A percentile compares a stretch with the other conserved stretches of the same genome.
These are phyloP conservation scores for Ceratina calcarata DNA, from an alignment of 1,140 invertebrate genomes.

Conservation along the genomic window DNA sequence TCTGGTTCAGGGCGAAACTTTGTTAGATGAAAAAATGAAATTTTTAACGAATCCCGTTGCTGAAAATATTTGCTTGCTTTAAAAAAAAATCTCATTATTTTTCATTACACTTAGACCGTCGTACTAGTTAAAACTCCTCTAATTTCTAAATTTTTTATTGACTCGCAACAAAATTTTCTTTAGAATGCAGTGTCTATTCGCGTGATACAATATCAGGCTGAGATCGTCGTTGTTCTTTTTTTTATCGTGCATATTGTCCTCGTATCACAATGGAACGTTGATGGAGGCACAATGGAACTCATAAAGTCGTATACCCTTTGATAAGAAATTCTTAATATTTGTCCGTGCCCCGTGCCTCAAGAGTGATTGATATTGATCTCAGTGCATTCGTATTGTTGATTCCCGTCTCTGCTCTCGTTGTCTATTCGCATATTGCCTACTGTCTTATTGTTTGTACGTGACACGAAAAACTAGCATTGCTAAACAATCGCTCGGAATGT, in stretches of 20 bases:
- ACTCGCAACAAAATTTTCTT: too few relatives aligned
- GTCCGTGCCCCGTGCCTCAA: not conserved
- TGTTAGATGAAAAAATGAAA: not conserved
- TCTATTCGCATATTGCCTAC: not conserved
- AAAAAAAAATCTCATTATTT: not conserved
- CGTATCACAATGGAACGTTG: not conserved
- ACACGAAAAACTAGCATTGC: not conserved
- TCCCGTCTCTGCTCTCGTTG: not conserved
- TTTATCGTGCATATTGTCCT: not conserved
- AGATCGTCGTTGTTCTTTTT: too few relatives aligned
- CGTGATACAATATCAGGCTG: too few relatives aligned
- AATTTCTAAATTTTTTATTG: too few relatives aligned
- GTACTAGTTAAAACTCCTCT: too few relatives aligned
- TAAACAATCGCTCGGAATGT: not conserved
- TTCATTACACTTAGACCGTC: too few relatives aligned
- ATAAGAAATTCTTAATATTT: slow-evolving; percentile 38
- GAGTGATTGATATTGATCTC: slow-evolving; percentile 18
- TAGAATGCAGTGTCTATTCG: too few relatives aligned
- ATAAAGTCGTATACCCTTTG: slow-evolving; percentile 23
- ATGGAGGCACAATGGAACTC: not conserved
- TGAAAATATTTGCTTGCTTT: not conserved
- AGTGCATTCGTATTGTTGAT: not conserved
- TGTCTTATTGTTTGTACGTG: not conserved
- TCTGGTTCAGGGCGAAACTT: not conserved
- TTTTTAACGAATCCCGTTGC: not conserved